Conservation (phyloP, 2,888 invertebrate genomes). For the Unio delphinus region DNA sequence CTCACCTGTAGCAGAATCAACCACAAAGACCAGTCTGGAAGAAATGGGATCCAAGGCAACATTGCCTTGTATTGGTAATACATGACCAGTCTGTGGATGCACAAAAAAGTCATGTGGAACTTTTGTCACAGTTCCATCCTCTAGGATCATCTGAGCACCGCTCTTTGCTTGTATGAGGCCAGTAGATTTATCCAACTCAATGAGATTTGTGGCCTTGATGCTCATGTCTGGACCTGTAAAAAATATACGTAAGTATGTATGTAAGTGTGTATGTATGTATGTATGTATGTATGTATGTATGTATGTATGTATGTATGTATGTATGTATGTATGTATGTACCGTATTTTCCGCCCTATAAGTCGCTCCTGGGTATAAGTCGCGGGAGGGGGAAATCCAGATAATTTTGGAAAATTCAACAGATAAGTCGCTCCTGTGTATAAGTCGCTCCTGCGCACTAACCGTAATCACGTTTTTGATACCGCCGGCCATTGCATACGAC, state of each 20-base stretch:
- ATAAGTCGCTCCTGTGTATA: too few relatives aligned
- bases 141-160: slow-evolving; percentile 56
- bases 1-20: slow-evolving; percentile 65
- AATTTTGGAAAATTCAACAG: too few relatives aligned
- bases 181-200: slow-evolving; percentile 54
- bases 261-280: too few relatives aligned
- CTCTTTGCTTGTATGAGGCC: slow-evolving; percentile 58
- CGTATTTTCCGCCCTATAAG: too few relatives aligned
- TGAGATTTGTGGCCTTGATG: slow-evolving; percentile 43
- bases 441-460: too few relatives aligned
- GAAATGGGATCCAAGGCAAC: slow-evolving; percentile 63
- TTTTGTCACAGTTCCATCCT: slow-evolving; percentile 46
- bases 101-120: slow-evolving; percentile 60
- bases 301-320: too few relatives aligned
- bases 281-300: too few relatives aligned
- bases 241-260: not conserved
- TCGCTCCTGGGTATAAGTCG: too few relatives aligned
- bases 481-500: too few relatives aligned
- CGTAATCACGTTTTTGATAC: too few relatives aligned
- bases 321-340: too few relatives aligned
- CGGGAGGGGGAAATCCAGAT: too few relatives aligned
- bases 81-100: slow-evolving; percentile 66
- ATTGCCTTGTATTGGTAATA: slow-evolving; percentile 65
- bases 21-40: slow-evolving; percentile 61
- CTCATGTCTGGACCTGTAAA: slow-evolving; percentile 38